Conservation (phyloP, 2,113 vertebrate genomes). For the Salvelinus sp. region DNA sequence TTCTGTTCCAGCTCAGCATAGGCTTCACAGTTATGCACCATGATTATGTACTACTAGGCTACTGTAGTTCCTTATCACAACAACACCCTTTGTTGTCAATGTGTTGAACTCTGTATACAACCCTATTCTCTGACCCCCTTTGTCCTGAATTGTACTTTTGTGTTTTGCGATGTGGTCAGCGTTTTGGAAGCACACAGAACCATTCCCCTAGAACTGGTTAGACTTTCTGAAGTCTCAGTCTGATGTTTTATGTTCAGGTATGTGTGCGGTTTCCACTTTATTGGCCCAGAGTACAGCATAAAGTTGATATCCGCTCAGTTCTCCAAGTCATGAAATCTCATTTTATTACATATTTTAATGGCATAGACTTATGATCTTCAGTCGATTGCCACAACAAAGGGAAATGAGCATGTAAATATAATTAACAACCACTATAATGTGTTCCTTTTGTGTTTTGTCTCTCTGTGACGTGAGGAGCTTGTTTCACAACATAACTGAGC, state of each 20-base stretch:
- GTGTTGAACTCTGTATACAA: conserved; percentile 20
- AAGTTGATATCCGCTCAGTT: conserved; percentile 30
- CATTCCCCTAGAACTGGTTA: conserved; percentile 24
- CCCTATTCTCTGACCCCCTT: conserved; percentile 50
- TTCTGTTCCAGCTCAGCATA: conserved; percentile 1
- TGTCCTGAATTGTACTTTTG: conserved; percentile 8
- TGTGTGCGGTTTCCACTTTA: conserved; percentile 62
- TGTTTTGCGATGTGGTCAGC: not conserved
- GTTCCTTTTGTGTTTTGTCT: conserved; percentile 61
- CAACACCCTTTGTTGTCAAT: conserved; percentile 11
- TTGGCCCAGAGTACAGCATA: conserved; percentile 47
- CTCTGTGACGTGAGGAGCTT: conserved; percentile 34
- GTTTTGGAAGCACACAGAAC: conserved; percentile 14
- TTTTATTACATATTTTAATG: conserved; percentile 65
- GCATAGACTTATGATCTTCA: conserved; percentile 52
- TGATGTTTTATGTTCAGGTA: conserved; percentile 56
- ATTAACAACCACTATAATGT: conserved; percentile 59
- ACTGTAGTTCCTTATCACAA: not conserved
- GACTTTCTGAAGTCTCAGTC: conserved; percentile 49
- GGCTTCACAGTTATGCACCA: not conserved
- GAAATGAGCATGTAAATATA: conserved; percentile 53
- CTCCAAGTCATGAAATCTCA: conserved; percentile 43
- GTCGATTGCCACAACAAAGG: conserved; percentile 68
- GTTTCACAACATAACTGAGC: conserved; percentile 52
- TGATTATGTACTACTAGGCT: not conserved